phyloP scores from a whole-genome alignment of 2,797 vertebrate species.

The Oophaga sylvatica region DNA sequence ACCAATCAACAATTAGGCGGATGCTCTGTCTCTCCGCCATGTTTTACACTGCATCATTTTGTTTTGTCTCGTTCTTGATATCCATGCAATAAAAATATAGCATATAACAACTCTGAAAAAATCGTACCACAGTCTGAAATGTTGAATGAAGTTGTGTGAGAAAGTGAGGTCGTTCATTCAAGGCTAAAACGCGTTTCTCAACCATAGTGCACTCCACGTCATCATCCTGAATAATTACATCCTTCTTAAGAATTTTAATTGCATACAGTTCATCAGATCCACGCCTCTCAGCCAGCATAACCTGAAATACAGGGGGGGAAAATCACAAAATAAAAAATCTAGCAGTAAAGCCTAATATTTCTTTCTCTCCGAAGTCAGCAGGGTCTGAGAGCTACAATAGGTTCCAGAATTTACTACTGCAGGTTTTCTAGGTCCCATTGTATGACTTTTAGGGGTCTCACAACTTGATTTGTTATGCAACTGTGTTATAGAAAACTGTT shows the following conservation, averaged over 20 bases:
- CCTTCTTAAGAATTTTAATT: constrained; percentile 92
- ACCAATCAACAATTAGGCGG: not conserved
- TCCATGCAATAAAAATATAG: not conserved
- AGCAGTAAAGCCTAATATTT: not conserved
- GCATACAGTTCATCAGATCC: constrained; percentile 86
- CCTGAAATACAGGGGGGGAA: constrained; percentile 69
- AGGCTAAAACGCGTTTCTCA: constrained; percentile 86
- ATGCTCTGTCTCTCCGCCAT: not conserved
- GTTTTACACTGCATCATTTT: not conserved
- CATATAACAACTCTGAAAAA: not conserved
- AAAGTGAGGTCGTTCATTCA: constrained; percentile 84
- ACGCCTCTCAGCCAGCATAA: constrained; percentile 87
- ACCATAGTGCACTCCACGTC: constrained; percentile 92
- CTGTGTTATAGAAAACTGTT: too few relatives aligned
- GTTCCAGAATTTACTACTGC: too few relatives aligned
- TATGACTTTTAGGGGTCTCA: too few relatives aligned
- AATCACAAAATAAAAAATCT: not conserved
- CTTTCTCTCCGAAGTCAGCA: not conserved
- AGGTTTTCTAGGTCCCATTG: too few relatives aligned
- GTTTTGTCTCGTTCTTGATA: not conserved
- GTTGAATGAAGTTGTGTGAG: constrained; percentile 88
- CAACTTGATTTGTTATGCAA: too few relatives aligned
- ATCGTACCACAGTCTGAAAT: constrained; percentile 86
- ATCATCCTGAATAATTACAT: constrained; percentile 91
- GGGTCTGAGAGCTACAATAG: not conserved